phyloP scores from a whole-genome alignment of 1,140 invertebrate genomes.

The Monomorium pharaonis region DNA sequence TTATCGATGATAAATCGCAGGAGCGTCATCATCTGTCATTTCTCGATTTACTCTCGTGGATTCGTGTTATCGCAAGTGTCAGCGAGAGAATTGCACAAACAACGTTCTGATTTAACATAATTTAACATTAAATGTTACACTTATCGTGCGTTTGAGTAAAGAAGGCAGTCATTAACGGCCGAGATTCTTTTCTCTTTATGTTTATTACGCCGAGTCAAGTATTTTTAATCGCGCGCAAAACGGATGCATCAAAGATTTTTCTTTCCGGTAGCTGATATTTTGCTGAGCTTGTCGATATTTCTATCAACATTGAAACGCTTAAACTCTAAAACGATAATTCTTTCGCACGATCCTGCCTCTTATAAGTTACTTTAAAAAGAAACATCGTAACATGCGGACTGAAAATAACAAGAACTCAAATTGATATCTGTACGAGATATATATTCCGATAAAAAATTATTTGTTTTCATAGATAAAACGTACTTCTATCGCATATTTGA shows the following conservation, averaged over 20 bases:
- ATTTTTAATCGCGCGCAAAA: slow-evolving; percentile 21
- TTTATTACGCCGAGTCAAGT: slow-evolving; percentile 15
- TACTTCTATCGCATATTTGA: neutral
- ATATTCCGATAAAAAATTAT: neutral
- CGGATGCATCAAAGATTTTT: slow-evolving; percentile 24
- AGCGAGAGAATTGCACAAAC: slow-evolving; percentile 65
- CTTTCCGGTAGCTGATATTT: slow-evolving; percentile 22
- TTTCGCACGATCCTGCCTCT: neutral
- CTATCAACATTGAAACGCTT: neutral
- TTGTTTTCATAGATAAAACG: neutral
- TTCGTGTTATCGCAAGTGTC: slow-evolving; percentile 62
- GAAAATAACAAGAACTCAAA: neutral
- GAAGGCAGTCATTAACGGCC: slow-evolving; percentile 53
- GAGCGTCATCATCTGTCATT: neutral
- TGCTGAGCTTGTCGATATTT: neutral
- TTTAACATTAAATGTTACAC: slow-evolving; percentile 24
- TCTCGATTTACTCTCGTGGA: neutral
- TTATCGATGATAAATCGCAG: slow-evolving; percentile 46
- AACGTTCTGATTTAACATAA: slow-evolving; percentile 61
- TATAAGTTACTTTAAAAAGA: neutral
- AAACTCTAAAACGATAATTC: neutral
- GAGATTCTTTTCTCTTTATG: slow-evolving; percentile 40
- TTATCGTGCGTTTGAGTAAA: slow-evolving; percentile 47
- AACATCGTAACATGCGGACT: neutral
- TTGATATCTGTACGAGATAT: neutral